Conservation (phyloP, 1,140 invertebrate genomes). For the Aphaenogaster floridana region DNA sequence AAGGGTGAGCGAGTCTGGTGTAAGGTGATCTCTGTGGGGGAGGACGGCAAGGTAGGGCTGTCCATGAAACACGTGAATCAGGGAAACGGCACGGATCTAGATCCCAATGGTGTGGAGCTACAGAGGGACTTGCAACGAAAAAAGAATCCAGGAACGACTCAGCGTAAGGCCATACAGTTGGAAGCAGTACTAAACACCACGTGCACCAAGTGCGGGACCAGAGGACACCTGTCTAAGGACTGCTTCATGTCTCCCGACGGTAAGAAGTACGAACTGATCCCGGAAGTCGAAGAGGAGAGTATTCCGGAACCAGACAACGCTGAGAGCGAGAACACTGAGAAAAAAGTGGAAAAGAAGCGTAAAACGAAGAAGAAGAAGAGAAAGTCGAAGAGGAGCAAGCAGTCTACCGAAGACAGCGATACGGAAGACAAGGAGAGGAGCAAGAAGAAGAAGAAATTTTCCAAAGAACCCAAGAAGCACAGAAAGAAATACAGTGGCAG, state of each 20-base stretch:
- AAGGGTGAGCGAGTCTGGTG: constrained; percentile 85
- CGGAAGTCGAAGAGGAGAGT: constrained; percentile 79
- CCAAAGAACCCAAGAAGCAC: constrained; percentile 78
- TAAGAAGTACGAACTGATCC: constrained; percentile 84
- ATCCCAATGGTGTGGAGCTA: constrained; percentile 84
- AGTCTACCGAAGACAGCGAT: constrained; percentile 56
- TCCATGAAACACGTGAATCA: constrained; percentile 87
- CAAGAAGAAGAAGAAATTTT: constrained; percentile 79
- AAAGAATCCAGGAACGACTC: constrained; percentile 71
- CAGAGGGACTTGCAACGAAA: constrained; percentile 83
- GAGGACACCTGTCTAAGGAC: constrained; percentile 84
- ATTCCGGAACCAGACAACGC: constrained; percentile 8
- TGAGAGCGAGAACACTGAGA: constrained; percentile 34
- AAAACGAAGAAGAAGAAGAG: constrained; percentile 76
- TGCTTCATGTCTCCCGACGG: constrained; percentile 84
- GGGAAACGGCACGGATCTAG: constrained; percentile 85
- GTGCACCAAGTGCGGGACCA: constrained; percentile 84
- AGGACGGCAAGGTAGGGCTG: constrained; percentile 85
- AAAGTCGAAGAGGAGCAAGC: constrained; percentile 73
- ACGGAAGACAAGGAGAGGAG: constrained; percentile 65
- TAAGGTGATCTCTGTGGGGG: constrained; percentile 83
- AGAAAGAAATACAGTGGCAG: constrained; percentile 71
- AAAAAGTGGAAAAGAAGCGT: constrained; percentile 68
- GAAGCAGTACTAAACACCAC: constrained; percentile 85
- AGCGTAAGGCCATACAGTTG: constrained; percentile 82